Evolutionary conservation across 1,140 invertebrate genomes (phyloP).

Genomic region (Mya arenaria): DNA sequence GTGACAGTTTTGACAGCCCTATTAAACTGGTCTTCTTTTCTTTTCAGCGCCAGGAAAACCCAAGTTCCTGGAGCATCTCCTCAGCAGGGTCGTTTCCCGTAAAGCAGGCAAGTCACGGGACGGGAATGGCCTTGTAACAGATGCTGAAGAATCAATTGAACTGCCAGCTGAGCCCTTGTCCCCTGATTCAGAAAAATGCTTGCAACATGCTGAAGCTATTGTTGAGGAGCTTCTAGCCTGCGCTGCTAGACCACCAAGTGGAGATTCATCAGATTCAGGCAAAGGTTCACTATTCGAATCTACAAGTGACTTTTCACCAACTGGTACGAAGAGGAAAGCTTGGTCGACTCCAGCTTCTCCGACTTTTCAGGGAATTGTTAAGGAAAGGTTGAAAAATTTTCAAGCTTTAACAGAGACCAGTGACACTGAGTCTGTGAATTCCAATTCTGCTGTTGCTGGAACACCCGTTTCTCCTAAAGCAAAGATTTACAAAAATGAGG

Average conservation of each 20-base stretch:
- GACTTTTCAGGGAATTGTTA: conserved; percentile 51
- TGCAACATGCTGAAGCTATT: conserved; percentile 39
- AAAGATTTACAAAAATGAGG: conserved; percentile 38
- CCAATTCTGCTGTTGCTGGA: not conserved
- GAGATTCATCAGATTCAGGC: conserved; percentile 43
- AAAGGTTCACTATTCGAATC: conserved; percentile 50
- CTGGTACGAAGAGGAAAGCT: conserved; percentile 22
- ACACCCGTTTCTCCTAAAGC: too few species aligned
- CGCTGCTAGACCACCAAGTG: conserved; percentile 32
- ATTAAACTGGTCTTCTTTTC: too few species aligned
- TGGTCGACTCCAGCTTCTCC: conserved; percentile 55
- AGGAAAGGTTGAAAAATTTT: conserved; percentile 43
- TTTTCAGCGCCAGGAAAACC: conserved; percentile 51
- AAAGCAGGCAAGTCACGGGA: not conserved
- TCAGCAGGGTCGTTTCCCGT: conserved; percentile 40
- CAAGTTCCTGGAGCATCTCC: conserved; percentile 54
- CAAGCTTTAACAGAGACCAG: conserved; percentile 41
- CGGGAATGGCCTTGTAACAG: conserved; percentile 15
- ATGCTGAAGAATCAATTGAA: not conserved
- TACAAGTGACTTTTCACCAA: conserved; percentile 56
- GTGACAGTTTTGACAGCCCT: too few species aligned
- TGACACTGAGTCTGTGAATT: conserved; percentile 32
- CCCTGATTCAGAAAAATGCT: conserved; percentile 32
- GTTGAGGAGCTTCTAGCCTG: conserved; percentile 37
- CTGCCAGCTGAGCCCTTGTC: conserved; percentile 37